These are phyloP conservation scores for Danio jaintianensis DNA, from an alignment of 2,797 vertebrate genomes.

Conservation along the genomic window DNA sequence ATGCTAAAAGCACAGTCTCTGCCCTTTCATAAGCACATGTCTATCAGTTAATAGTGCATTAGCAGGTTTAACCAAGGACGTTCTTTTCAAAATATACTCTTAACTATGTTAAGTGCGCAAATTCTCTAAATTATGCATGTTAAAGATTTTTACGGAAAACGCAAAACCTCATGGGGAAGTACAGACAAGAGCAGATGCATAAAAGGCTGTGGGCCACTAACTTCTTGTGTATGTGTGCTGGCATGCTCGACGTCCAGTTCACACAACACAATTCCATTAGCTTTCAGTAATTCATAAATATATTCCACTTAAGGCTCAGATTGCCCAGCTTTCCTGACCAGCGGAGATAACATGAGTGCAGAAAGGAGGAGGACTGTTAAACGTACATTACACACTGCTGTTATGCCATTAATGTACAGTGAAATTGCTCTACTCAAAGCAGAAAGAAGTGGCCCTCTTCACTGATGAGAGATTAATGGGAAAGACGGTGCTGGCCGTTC, in stretches of 20 bases:
- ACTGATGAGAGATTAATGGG: slow-evolving; percentile 35
- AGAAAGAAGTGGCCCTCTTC: slow-evolving; percentile 19
- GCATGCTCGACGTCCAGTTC: slow-evolving; percentile 31
- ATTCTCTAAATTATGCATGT: slow-evolving; percentile 38
- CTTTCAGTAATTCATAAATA: slow-evolving; percentile 51
- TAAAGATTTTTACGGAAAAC: slow-evolving; percentile 17
- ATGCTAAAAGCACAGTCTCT: background rate
- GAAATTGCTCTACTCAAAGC: slow-evolving; percentile 21
- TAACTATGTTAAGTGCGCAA: background rate
- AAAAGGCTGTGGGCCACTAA: slow-evolving; percentile 2
- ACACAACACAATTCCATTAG: slow-evolving; percentile 38
- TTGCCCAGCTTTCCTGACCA: slow-evolving; percentile 15
- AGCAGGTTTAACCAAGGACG: background rate
- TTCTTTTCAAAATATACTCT: background rate
- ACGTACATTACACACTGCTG: slow-evolving; percentile 40
- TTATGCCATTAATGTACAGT: slow-evolving; percentile 38
- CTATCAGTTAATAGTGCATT: slow-evolving; percentile 18
- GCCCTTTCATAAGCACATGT: slow-evolving; percentile 9
- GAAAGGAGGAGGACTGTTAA: slow-evolving; percentile 40
- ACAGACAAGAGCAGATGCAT: background rate
- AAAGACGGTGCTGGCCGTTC: slow-evolving; percentile 13
- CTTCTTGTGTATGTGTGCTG: slow-evolving; percentile 17
- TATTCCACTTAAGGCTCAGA: slow-evolving; percentile 42
- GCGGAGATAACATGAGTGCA: slow-evolving; percentile 30
- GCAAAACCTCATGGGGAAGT: background rate